phyloP scores from a whole-genome alignment of 2,888 invertebrate genomes.

The Noctuana brunneofusca region DNA sequence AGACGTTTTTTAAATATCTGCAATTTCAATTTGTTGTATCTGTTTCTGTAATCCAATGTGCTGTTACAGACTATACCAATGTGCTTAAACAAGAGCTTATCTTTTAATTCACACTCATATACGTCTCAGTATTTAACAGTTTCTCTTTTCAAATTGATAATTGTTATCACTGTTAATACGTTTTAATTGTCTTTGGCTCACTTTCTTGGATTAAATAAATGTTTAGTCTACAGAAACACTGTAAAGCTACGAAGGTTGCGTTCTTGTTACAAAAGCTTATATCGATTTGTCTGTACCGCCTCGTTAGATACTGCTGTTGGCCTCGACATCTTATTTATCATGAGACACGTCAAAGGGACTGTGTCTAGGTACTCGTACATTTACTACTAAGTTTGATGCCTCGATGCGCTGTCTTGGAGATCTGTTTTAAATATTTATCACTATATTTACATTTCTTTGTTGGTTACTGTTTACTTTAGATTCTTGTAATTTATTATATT shows the following conservation, averaged over 20 bases:
- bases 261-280: not conserved
- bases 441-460: too few species aligned
- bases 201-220: not conserved
- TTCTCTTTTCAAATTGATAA: not conserved
- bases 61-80: not conserved
- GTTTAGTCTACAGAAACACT: not conserved
- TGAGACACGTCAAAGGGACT: not conserved
- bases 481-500: too few species aligned
- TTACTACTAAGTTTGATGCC: too few species aligned
- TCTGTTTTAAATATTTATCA: not conserved
- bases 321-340: not conserved
- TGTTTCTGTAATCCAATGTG: not conserved
- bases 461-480: too few species aligned
- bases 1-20: not conserved
- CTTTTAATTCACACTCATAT: too few species aligned
- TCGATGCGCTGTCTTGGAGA: not conserved
- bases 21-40: not conserved
- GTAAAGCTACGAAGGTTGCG: not conserved
- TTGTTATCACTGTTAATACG: too few species aligned
- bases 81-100: too few species aligned
- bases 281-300: conserved; percentile 1
- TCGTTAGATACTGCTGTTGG: not conserved
- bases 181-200: not conserved
- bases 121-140: too few species aligned
- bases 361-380: not conserved